Conservation (phyloP, 2,797 vertebrate species). For the Hafferia zeledoni region DNA sequence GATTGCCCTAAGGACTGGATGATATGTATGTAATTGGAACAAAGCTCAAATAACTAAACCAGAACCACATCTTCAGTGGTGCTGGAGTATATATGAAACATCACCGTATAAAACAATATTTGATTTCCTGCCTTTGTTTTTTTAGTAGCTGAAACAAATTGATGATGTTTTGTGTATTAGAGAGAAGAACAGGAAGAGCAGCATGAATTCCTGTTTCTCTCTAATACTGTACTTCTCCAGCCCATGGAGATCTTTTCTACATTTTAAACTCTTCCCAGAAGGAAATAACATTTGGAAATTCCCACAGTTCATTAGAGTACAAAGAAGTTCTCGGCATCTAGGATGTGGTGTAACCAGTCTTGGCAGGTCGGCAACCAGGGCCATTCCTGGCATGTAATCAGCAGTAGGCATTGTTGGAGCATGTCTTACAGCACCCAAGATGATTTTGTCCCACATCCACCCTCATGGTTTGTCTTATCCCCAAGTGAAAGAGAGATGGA, state of each 20-base stretch:
- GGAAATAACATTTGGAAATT: conserved; percentile 26
- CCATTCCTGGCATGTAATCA: neutral
- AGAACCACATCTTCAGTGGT: neutral
- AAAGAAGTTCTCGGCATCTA: conserved; percentile 16
- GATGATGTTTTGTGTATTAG: neutral
- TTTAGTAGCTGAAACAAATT: neutral
- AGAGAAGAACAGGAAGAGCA: conserved; percentile 13
- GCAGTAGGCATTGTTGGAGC: neutral
- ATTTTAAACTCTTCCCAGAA: conserved; percentile 38
- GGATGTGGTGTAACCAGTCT: neutral
- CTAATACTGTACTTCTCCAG: neutral
- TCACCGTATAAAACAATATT: neutral
- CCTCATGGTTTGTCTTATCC: neutral
- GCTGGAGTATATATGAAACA: neutral
- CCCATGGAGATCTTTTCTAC: neutral
- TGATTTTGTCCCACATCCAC: neutral
- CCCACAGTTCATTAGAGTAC: neutral
- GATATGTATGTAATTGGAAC: neutral
- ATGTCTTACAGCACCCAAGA: neutral
- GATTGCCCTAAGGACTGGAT: neutral
- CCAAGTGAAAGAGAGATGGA: neutral
- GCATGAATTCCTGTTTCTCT: conserved; percentile 34
- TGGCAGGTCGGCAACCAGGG: neutral
- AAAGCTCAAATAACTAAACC: neutral
- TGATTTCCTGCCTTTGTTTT: conserved; percentile 56